Percentiles rank a stretch among this genome's conserved stretches.
phyloP scores from a whole-genome alignment of 2,888 invertebrate genomes.

The Drosophila kanekoi region DNA sequence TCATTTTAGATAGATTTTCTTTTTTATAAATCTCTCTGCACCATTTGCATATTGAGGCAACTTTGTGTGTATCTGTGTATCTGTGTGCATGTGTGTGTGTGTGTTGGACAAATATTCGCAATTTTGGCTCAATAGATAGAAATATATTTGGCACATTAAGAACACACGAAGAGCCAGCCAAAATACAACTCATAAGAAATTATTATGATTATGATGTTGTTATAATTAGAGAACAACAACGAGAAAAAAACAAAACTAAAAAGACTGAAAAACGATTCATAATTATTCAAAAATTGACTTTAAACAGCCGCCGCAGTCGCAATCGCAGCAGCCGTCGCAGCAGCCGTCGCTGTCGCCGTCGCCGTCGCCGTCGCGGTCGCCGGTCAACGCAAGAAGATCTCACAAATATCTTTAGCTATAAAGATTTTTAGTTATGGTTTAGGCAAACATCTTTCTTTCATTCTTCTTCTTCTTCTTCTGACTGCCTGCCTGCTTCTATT shows the following conservation, averaged over 20 bases:
- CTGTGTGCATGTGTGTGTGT: constrained; percentile 29
- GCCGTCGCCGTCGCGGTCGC: constrained; percentile 31
- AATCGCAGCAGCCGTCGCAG: constrained; percentile 10
- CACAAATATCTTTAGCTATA: constrained; percentile 68
- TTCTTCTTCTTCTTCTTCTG: too few species aligned
- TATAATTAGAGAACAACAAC: constrained; percentile 76
- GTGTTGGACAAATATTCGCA: constrained; percentile 64
- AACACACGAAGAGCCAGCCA: constrained; percentile 58
- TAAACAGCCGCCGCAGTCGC: constrained; percentile 59
- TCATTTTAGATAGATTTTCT: constrained; percentile 29
- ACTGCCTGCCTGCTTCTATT: constrained; percentile 62
- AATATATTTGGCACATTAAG: constrained; percentile 77
- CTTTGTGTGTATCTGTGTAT: constrained; percentile 5
- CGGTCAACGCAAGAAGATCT: constrained; percentile 41
- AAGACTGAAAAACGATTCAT: constrained; percentile 73
- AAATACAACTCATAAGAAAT: constrained; percentile 59
- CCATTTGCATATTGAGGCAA: constrained; percentile 38
- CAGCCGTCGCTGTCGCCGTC: constrained; percentile 38
- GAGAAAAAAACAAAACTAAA: constrained; percentile 2
- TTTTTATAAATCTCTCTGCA: constrained; percentile 30
- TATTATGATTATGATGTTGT: constrained; percentile 75
- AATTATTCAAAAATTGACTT: constrained; percentile 81
- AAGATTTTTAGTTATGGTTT: constrained; percentile 82
- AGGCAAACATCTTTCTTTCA: constrained; percentile 53
- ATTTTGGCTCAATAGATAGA: constrained; percentile 62